phyloP scores from a whole-genome alignment of 2,797 vertebrate genomes.

The Dromococcyx pavoninus region DNA sequence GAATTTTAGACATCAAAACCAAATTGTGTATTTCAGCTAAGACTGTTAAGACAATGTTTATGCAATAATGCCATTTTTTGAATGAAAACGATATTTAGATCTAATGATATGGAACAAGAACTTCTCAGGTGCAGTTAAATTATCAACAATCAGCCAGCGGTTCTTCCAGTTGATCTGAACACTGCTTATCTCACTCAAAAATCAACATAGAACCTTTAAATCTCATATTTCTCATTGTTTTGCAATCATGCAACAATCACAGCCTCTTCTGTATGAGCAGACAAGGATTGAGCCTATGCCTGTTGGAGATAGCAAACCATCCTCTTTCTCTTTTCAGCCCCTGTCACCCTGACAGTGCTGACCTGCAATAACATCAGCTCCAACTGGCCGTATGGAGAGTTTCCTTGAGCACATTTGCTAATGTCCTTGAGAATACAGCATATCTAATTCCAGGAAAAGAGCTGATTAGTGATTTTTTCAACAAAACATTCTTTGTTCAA shows the following conservation, averaged over 20 bases:
- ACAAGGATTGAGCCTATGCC: neutral
- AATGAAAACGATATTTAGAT: neutral
- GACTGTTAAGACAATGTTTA: neutral
- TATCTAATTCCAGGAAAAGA: neutral
- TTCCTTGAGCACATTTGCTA: neutral
- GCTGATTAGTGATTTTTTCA: neutral
- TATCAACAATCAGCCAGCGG: neutral
- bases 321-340: neutral
- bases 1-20: conserved; percentile 34
- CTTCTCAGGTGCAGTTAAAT: neutral
- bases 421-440: neutral
- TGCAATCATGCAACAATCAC: neutral
- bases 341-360: neutral
- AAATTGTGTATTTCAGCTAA: neutral
- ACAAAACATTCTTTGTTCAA: neutral
- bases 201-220: neutral
- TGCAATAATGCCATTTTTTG: neutral
- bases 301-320: neutral
- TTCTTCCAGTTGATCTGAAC: neutral
- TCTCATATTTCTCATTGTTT: neutral
- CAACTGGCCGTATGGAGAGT: neutral
- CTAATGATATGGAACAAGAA: neutral
- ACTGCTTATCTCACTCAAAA: neutral
- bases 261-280: neutral
- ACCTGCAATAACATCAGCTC: neutral